Conservation (phyloP, 1,140 invertebrate genomes). For the Ostrea denselamellosa region DNA sequence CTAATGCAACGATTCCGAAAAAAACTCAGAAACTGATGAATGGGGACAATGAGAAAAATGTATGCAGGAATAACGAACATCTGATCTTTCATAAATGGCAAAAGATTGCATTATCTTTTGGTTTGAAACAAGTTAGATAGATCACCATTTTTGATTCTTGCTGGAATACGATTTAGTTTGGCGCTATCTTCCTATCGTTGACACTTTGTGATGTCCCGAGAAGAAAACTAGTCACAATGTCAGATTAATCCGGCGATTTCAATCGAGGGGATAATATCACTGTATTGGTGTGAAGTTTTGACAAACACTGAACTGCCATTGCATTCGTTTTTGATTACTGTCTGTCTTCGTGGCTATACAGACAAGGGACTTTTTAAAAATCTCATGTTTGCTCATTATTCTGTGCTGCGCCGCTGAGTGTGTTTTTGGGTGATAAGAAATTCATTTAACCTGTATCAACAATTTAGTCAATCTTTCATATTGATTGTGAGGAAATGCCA, state of each 20-base stretch:
- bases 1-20: background rate
- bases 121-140: background rate
- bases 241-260: background rate
- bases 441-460: slow-evolving; percentile 36
- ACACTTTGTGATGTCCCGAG: background rate
- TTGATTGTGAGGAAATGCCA: background rate
- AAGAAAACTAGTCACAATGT: background rate
- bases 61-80: background rate
- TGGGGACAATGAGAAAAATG: background rate
- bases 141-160: background rate
- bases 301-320: slow-evolving; percentile 5
- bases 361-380: slow-evolving; percentile 24
- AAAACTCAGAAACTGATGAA: background rate
- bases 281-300: background rate
- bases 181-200: background rate
- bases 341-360: background rate
- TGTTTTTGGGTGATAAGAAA: slow-evolving; percentile 33
- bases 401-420: background rate
- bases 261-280: background rate
- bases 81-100: background rate
- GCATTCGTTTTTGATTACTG: background rate
- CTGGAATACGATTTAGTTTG: background rate
- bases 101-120: background rate
- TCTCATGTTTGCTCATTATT: slow-evolving; percentile 27
- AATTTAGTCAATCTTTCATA: slow-evolving; percentile 31